Evolutionary conservation across 2,888 invertebrate genomes (phyloP), one percentile per base, ranked within the genome.

Genomic region (Prosapia bicincta): DNA sequence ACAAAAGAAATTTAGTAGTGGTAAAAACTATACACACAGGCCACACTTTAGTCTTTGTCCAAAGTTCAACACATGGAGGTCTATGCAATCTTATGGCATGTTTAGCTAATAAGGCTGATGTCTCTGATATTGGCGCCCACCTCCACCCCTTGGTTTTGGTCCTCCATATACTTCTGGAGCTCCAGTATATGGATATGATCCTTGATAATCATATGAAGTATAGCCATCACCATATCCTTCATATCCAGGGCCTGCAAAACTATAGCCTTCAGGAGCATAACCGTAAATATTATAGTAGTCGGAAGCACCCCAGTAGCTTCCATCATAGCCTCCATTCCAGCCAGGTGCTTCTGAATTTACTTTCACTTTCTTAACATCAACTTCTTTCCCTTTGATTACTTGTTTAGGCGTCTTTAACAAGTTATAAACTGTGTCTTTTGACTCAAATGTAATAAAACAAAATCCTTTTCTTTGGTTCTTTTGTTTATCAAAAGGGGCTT

Each of bases 401-500:
- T 89, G 88, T 81, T 88, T 89, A 9, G 88, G 86, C 15, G 86
- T 86, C 80, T 88, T 88, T 69, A 88, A 82, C 75, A 88, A 84
- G 79, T 88, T 88, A 79, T 88, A 88, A 9, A 89, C 89, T 5
- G 88, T 86, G 77, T 88, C 87, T 80, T 88, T 88, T 24, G 87
- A 87, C 78, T 90, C 90, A 81, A 90, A 90, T 20, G 90, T 90
- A 76, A 90, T 87, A 83, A 90, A 90, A 81, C 89, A 89, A 82
- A 89, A 90, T n/a, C 88, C 88, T 80, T 89, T 86, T 76, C 90
- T 85, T 79, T 89, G 88, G 80, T 89, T 89, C 83, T 89, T 89
- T 77, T 86, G 84, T 82, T 89, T 89, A 83, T 90, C 90, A 81
- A 88, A 89, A n/a, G 90, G 90, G 74, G 89, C 86, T 81, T 90